These are phyloP conservation scores for Euphonia xanthogaster DNA, from an alignment of 2,797 vertebrate genomes.

Conservation along the genomic window DNA sequence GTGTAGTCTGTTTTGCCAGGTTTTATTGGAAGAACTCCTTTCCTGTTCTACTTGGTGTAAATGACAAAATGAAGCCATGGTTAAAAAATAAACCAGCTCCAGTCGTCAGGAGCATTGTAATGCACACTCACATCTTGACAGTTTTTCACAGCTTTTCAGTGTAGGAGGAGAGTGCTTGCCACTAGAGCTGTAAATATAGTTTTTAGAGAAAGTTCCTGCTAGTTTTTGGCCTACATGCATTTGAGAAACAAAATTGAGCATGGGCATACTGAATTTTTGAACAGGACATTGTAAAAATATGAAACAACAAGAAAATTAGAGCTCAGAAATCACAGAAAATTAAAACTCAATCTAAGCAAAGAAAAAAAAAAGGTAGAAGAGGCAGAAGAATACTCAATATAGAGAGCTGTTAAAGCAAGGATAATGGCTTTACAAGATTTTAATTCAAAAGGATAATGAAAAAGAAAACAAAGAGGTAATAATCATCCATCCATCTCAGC, in stretches of 20 bases:
- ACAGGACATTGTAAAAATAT: not conserved
- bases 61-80: constrained; percentile 51
- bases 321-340: constrained; percentile 46
- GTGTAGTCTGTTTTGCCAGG: not conserved
- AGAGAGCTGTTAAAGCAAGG: constrained; percentile 42
- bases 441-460: constrained; percentile 41
- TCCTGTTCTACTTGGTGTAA: not conserved
- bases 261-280: not conserved
- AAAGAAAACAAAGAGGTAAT: constrained; percentile 36
- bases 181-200: constrained; percentile 38
- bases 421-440: constrained; percentile 54
- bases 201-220: constrained; percentile 14
- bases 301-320: constrained; percentile 55
- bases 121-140: constrained; percentile 44
- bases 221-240: constrained; percentile 22
- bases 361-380: constrained; percentile 1
- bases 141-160: constrained; percentile 54
- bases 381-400: constrained; percentile 1
- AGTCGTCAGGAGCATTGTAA: constrained; percentile 29
- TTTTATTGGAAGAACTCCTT: not conserved
- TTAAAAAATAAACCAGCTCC: constrained; percentile 61
- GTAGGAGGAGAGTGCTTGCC: constrained; percentile 52
- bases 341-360: not conserved
- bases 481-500: constrained; percentile 50
- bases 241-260: not conserved